Base-by-base conservation (phyloP, 2,888 invertebrate species). In the Meiosimyza decipiens region DNA sequence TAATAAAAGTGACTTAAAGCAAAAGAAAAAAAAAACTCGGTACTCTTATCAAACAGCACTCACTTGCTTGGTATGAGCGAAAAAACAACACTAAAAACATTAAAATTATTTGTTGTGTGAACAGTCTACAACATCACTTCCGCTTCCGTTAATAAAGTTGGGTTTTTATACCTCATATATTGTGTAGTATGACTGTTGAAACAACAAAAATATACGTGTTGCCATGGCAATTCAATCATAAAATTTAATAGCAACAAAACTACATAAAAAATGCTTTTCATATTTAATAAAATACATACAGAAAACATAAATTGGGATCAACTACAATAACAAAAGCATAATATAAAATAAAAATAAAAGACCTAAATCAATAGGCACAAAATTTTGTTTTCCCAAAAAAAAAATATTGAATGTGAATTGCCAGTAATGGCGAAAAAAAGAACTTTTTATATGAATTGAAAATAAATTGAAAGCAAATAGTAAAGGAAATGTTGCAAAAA, bases 221-320 rank as follows among this genome's bases (percentile, higher is more conserved):
- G 70, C 55, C 52, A 70, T 62, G 70, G 62, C 70, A 70, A 70
- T 70, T 70, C 62, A 70, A 70, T 70, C 70, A 70, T 70, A 62
- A 70, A 69, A 70, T 52, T 70, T 47, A 54, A 47, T 51, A 49
- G 57, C 15, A 16, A 70, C 16, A 62, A 62, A n/a, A 47, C 60
- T 16, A 62, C 52, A 70, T 16, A 63, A 59, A 63, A 22, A 50
- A 15, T 40, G 1, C n/a, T 40, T 1, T 40, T 40, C 9, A 9
- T 40, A 40, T 40, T 40, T 9, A 40, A 40, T 9, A 51, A 2
- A 22, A 22, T 22, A 22, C 18, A 18, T 22, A 51, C 16, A 4
- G 22, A 51, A 50, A n/a, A 51, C 50, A 18, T n/a, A 40, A 50
- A 11, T 18, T 9, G 12, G 50, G 2, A 49, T n/a, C 47, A 49